phyloP scores from a whole-genome alignment of 1,140 invertebrate genomes.

The Lepidurus packardi region DNA sequence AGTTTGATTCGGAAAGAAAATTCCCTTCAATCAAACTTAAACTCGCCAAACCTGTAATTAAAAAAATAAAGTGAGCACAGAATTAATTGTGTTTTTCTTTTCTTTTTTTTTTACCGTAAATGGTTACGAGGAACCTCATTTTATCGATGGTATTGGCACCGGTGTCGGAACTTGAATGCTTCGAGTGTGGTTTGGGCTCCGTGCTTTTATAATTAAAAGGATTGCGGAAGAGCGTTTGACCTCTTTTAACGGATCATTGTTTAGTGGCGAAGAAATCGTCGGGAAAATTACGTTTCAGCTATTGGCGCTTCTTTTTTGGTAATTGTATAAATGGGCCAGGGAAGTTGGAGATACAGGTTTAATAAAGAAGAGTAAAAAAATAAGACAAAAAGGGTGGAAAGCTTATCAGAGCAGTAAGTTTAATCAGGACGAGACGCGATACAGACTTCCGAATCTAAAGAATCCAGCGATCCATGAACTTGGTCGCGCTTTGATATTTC shows the following conservation, averaged over 20 bases:
- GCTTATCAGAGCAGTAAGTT: not conserved
- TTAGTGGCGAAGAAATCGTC: not conserved
- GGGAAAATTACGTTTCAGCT: too few species aligned
- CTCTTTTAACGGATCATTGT: not conserved
- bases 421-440: not conserved
- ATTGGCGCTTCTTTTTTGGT: too few species aligned
- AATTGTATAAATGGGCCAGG: too few species aligned
- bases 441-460: too few species aligned
- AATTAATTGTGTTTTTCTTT: not conserved
- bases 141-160: not conserved
- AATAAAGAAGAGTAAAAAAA: not conserved
- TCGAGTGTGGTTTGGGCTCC: not conserved
- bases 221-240: not conserved
- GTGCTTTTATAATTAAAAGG: not conserved
- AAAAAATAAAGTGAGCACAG: not conserved
- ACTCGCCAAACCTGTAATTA: not conserved
- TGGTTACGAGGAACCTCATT: not conserved
- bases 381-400: not conserved
- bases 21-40: not conserved
- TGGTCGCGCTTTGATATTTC: not conserved
- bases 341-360: not conserved
- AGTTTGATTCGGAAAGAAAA: not conserved
- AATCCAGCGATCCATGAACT: not conserved
- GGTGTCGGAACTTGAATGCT: not conserved
- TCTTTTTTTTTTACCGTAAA: not conserved